These are phyloP conservation scores for Drosophila teissieri DNA, from an alignment of 1,140 invertebrate genomes.

Conservation along the genomic window DNA sequence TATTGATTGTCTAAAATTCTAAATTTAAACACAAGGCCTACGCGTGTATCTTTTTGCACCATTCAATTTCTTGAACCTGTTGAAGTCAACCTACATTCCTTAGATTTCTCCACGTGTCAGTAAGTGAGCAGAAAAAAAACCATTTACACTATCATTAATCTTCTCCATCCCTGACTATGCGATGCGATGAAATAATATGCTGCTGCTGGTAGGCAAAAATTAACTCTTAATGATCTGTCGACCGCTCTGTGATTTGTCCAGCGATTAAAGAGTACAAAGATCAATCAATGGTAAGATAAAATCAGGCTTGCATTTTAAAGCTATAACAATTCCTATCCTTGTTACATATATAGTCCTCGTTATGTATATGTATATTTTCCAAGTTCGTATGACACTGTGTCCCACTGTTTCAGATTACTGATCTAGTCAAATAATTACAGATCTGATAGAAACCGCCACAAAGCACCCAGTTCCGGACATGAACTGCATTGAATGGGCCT, in stretches of 20 bases:
- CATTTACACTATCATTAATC: constrained; percentile 60
- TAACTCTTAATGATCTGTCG: constrained; percentile 44
- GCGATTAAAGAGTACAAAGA: constrained; percentile 25
- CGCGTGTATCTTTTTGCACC: not conserved
- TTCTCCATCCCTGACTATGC: constrained; percentile 17
- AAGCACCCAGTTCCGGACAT: constrained; percentile 73
- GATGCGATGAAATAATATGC: constrained; percentile 5
- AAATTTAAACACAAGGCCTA: not conserved
- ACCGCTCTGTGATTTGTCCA: constrained; percentile 14
- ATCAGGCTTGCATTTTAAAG: too few species aligned
- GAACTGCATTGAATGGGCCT: constrained; percentile 35
- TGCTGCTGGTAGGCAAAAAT: constrained; percentile 37
- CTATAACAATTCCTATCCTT: too few species aligned
- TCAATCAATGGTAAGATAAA: not conserved
- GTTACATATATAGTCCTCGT: too few species aligned
- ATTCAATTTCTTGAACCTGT: constrained; percentile 15
- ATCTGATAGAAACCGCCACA: constrained; percentile 59
- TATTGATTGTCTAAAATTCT: not conserved
- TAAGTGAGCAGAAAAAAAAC: constrained; percentile 49
- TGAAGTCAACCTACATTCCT: constrained; percentile 35
- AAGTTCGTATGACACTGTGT: not conserved
- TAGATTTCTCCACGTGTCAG: constrained; percentile 47
- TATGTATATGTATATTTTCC: too few species aligned
- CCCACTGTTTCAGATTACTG: constrained; percentile 21
- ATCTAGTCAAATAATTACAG: constrained; percentile 38